Conservation (phyloP, 2,113 vertebrate species). For the Atherinomorus stipes region DNA sequence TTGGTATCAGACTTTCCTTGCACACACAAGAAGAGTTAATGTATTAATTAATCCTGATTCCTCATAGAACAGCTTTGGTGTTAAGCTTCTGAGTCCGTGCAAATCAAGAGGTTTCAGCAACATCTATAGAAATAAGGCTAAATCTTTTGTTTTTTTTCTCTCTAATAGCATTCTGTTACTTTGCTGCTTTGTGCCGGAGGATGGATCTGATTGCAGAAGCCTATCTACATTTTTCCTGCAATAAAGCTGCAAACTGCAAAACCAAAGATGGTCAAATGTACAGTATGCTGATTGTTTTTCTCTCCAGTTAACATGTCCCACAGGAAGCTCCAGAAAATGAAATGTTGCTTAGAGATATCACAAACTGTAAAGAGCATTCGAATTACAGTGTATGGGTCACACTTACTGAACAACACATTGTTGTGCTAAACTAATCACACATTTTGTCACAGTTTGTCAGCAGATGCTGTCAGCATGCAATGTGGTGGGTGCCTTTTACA, state of each 20-base stretch:
- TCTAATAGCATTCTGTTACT: not conserved
- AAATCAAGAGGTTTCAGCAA: too few relatives aligned
- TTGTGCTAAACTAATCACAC: not conserved
- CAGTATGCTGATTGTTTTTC: not conserved
- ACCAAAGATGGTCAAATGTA: constrained; percentile 4
- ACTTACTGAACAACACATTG: not conserved
- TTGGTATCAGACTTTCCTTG: not conserved
- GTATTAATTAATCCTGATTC: too few relatives aligned
- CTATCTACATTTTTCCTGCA: not conserved
- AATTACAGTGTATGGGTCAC: not conserved
- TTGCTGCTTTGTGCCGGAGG: not conserved
- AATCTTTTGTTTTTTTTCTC: too few relatives aligned
- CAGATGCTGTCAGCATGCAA: not conserved
- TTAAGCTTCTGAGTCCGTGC: too few relatives aligned
- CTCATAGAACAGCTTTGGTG: too few relatives aligned
- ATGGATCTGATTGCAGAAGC: not conserved
- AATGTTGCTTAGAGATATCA: not conserved
- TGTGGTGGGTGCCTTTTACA: too few relatives aligned
- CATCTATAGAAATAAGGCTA: too few relatives aligned
- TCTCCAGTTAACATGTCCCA: not conserved
- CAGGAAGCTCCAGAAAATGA: not conserved
- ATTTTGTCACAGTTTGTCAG: not conserved
- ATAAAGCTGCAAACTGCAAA: not conserved
- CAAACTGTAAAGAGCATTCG: not conserved
- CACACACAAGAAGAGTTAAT: too few relatives aligned